phyloP scores from a whole-genome alignment of 2,797 vertebrate genomes.

The Molothrus aeneus region DNA sequence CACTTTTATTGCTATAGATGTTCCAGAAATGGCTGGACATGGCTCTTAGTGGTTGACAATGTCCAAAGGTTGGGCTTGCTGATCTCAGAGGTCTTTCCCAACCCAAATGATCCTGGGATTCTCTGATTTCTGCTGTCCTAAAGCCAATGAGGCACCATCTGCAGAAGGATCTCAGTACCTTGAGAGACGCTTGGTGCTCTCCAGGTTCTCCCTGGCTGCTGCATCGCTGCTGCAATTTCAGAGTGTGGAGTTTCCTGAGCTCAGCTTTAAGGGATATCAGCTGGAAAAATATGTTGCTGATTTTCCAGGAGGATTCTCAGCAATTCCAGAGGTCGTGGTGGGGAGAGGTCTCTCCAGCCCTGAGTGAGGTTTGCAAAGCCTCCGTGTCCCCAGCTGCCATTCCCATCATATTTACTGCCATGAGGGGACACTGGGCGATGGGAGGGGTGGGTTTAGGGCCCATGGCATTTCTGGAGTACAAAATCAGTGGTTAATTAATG shows the following conservation, averaged over 20 bases:
- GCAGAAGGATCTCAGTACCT: not conserved
- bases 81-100: not conserved
- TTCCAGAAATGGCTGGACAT: not conserved
- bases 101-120: not conserved
- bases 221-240: fast-evolving
- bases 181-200: not conserved
- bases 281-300: not conserved
- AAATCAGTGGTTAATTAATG: not conserved
- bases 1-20: fast-evolving
- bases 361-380: not conserved
- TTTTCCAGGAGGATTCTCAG: not conserved
- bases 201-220: not conserved
- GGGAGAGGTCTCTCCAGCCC: not conserved
- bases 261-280: not conserved
- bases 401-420: not conserved
- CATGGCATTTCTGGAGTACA: not conserved
- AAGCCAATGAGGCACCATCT: fast-evolving
- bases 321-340: not conserved
- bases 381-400: fast-evolving
- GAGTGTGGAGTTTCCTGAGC: not conserved
- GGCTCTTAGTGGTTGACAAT: fast-evolving
- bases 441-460: not conserved
- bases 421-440: no score
- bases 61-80: not conserved
- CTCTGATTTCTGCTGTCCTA: not conserved